A percentile compares a stretch with the other conserved stretches of the same genome.
Evolutionary conservation across 2,888 invertebrate species (phyloP).

Genomic region (Nyleta sp.): DNA sequence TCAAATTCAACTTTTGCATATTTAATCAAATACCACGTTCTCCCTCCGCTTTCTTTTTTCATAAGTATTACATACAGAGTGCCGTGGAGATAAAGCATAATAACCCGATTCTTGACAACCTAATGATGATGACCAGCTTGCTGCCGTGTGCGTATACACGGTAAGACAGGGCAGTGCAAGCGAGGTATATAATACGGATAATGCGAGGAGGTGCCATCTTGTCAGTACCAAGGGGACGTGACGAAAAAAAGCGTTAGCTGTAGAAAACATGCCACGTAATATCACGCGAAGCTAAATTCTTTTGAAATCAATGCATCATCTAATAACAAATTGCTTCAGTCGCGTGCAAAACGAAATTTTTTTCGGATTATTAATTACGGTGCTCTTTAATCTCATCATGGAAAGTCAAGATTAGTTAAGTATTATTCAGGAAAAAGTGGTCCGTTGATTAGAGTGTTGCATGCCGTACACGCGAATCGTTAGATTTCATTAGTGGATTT

Average conservation of each 20-base stretch:
- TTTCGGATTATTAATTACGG: constrained; percentile 33
- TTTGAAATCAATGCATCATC: constrained; percentile 49
- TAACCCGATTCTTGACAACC: constrained; percentile 80
- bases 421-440: constrained; percentile 10
- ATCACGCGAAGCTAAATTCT: constrained; percentile 55
- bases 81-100: constrained; percentile 80
- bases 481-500: constrained; percentile 2
- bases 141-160: constrained; percentile 74
- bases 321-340: constrained; percentile 41
- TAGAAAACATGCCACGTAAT: constrained; percentile 50
- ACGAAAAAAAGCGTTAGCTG: constrained; percentile 60
- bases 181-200: constrained; percentile 76
- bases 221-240: constrained; percentile 71
- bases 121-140: constrained; percentile 82
- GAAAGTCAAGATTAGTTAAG: constrained; percentile 14
- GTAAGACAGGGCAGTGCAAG: constrained; percentile 69
- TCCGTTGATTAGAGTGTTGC: constrained; percentile 31
- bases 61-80: constrained; percentile 74
- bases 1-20: constrained; percentile 81
- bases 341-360: constrained; percentile 42
- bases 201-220: constrained; percentile 80
- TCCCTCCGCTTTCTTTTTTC: constrained; percentile 58
- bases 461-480: constrained; percentile 6
- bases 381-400: constrained; percentile 2
- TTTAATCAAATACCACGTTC: constrained; percentile 76